A percentile compares a stretch with the other conserved stretches of the same genome.
These are phyloP conservation scores for Clarias fuscus DNA, from an alignment of 2,797 vertebrate genomes.

Conservation along the genomic window DNA sequence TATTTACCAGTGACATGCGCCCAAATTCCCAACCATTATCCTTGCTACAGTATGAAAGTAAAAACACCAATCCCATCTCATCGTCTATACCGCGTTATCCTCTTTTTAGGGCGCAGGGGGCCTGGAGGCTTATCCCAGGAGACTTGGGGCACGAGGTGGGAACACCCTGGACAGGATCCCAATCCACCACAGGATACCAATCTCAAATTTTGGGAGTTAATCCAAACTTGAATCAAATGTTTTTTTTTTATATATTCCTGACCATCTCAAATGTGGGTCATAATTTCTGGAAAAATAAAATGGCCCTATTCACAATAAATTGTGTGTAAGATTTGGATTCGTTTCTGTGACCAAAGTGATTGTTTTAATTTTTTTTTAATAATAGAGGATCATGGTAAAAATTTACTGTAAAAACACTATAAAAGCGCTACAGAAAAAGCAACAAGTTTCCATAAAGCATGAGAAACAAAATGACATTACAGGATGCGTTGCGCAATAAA, in stretches of 20 bases:
- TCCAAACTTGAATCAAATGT: background rate
- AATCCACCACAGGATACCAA: too few relatives aligned
- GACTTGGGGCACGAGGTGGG: too few relatives aligned
- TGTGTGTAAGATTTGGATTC: background rate
- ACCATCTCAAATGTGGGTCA: background rate
- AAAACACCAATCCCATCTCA: too few relatives aligned
- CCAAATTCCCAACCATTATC: background rate
- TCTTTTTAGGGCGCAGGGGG: too few relatives aligned
- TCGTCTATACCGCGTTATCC: too few relatives aligned
- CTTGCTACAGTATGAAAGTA: background rate
- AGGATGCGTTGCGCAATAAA: too few relatives aligned
- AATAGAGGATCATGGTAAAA: background rate
- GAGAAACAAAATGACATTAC: background rate
- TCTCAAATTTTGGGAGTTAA: background rate
- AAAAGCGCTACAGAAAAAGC: background rate
- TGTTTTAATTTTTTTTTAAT: background rate
- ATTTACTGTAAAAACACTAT: background rate
- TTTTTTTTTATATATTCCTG: background rate
- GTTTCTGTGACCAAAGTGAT: background rate
- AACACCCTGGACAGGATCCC: too few relatives aligned
- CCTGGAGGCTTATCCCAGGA: too few relatives aligned
- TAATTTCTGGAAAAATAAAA: background rate
- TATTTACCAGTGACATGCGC: background rate
- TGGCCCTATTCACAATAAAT: background rate
- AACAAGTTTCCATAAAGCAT: too few relatives aligned